These are phyloP conservation scores for Acrocera orbiculus DNA, from an alignment of 2,888 invertebrate genomes.

Conservation along the genomic window DNA sequence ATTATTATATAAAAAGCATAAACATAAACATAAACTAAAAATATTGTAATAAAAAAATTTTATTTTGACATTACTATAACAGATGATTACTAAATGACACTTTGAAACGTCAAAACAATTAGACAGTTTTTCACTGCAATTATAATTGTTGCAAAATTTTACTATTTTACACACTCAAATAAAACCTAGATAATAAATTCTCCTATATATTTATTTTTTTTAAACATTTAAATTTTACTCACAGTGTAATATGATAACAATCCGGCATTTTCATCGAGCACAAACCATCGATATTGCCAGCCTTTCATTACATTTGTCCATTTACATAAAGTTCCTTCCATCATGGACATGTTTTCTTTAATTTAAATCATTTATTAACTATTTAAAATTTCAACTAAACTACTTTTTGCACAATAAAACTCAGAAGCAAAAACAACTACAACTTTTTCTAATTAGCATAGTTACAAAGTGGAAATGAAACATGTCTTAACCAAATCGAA, in stretches of 20 bases:
- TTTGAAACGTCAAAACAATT: too few species aligned
- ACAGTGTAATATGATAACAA: constrained; percentile 95
- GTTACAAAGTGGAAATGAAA: too few species aligned
- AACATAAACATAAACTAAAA: too few species aligned
- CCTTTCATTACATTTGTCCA: constrained; percentile 42
- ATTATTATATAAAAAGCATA: too few species aligned
- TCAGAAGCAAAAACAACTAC: background rate
- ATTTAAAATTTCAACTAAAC: background rate
- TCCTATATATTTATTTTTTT: background rate
- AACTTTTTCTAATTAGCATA: background rate
- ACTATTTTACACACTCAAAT: background rate
- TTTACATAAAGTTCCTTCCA: constrained; percentile 31
- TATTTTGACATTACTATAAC: too few species aligned
- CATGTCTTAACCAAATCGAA: too few species aligned
- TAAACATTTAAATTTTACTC: constrained; percentile 33
- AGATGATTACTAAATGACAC: too few species aligned
- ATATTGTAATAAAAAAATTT: too few species aligned
- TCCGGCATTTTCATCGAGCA: constrained; percentile 90
- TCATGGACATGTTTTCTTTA: constrained; percentile 13
- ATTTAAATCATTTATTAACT: too few species aligned
- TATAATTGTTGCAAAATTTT: background rate
- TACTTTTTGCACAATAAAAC: too few species aligned
- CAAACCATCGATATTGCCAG: constrained; percentile 99
- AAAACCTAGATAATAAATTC: background rate
- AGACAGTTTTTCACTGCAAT: background rate